Conservation (phyloP, 2,797 vertebrate species). For the Dallia pectoralis region DNA sequence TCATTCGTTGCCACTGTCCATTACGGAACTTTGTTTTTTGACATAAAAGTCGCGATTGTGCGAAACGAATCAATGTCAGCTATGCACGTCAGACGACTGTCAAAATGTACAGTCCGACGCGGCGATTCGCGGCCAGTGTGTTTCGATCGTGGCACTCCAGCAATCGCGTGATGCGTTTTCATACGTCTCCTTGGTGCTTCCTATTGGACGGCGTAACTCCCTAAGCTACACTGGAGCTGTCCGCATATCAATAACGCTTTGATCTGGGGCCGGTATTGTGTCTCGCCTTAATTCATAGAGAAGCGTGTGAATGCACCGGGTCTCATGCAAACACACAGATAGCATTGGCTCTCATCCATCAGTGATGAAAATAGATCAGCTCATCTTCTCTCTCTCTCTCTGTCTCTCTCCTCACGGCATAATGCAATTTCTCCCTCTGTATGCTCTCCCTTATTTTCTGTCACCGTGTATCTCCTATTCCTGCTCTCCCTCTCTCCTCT, state of each 20-base stretch:
- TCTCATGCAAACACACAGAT: slow-evolving; percentile 29
- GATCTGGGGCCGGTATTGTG: slow-evolving; percentile 19
- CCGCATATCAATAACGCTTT: slow-evolving; percentile 24
- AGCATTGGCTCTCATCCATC: slow-evolving; percentile 12
- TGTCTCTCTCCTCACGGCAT: slow-evolving; percentile 14
- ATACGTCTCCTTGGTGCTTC: not conserved
- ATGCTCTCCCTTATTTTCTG: not conserved
- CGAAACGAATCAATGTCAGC: not conserved
- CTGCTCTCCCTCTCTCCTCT: not conserved
- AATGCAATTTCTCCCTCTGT: slow-evolving; percentile 6
- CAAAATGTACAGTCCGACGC: not conserved
- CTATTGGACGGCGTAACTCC: not conserved
- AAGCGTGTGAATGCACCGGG: not conserved
- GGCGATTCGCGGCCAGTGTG: too few relatives aligned
- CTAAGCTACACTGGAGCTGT: slow-evolving; percentile 15
- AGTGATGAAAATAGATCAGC: slow-evolving; percentile 39
- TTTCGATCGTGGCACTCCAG: too few relatives aligned
- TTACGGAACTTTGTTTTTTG: not conserved
- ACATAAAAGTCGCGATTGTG: not conserved
- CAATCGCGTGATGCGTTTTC: not conserved
- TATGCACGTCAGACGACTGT: not conserved
- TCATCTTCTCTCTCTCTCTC: not conserved
- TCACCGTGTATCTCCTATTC: not conserved
- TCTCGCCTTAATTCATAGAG: slow-evolving; percentile 18
- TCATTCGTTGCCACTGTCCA: not conserved